Conservation (phyloP, 2,797 vertebrate species). For the Melanogrammus aeglefinus region DNA sequence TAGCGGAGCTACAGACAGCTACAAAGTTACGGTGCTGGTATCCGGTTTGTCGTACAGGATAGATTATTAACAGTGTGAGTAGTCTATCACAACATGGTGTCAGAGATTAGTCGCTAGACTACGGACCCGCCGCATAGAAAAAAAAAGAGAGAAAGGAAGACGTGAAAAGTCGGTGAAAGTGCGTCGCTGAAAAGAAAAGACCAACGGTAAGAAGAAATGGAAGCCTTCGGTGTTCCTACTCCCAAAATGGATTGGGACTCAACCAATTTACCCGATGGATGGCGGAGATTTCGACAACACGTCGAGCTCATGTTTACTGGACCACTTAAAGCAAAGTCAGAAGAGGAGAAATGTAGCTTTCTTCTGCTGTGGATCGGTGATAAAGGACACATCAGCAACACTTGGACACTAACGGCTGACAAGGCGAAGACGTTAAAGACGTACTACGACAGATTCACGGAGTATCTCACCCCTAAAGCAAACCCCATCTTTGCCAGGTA, state of each 20-base stretch:
- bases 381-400: background rate
- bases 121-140: too few species aligned
- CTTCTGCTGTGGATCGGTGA: background rate
- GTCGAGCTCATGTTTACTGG: background rate
- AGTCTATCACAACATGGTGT: too few species aligned
- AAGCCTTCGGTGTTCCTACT: background rate
- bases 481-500: background rate
- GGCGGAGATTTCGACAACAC: background rate
- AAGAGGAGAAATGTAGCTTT: background rate
- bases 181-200: too few species aligned
- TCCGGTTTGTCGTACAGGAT: too few species aligned
- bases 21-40: too few species aligned
- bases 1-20: too few species aligned
- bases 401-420: background rate
- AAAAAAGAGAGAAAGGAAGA: too few species aligned
- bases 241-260: background rate
- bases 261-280: background rate
- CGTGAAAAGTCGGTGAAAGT: too few species aligned
- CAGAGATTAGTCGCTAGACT: too few species aligned
- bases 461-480: background rate
- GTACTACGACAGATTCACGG: background rate
- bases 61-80: too few species aligned
- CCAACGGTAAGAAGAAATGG: background rate
- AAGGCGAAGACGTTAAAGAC: background rate
- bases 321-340: background rate